Base-by-base conservation (phyloP, 2,888 invertebrate genomes). In the Rhopalosiphum nymphaeae region DNA sequence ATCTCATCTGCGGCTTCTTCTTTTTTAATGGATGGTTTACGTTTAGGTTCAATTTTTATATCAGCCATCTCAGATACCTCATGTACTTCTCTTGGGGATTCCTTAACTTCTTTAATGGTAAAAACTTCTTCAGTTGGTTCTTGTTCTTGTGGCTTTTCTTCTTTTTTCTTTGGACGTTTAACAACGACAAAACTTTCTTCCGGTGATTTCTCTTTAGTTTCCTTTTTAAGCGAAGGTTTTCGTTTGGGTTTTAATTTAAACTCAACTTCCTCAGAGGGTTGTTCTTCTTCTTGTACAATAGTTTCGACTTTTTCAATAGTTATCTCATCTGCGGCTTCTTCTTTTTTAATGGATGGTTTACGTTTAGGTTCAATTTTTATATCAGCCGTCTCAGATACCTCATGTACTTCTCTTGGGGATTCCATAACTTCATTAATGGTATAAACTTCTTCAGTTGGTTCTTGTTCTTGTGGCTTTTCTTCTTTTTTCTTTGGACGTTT, bases 121-220 rank as follows among this genome's bases (percentile, higher is more conserved):
- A 46, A 46, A 7, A 7, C 44, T 7, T 46, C 44, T 7, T 46
- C 44, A 46, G 44, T 46, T 46, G 44, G 0, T 46, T 46, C 44
- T 46, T 46, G 44, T n/a, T 91, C 78, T 4, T 94, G 94, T 61
- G 3, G 1, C 0, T 53, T 36, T 7, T 21, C 42, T 3, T 95
- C 95, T 29, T 95, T 97, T 97, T 95, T 97, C 96, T 96, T 44
- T 13, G 89, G 89, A 0, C 96, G 95, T 96, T 96, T 78, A 96
- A 96, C 96, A 96, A 96, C 96, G 94, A 96, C 96, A 94, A 96
- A 91, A 96, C 96, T 89, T 96, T 95, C 97, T 96, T 97, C 96
- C 96, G 96, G 95, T 96, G 96, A 95, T 96, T 97, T 97, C 94
- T 97, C 94, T 42, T 57, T 89, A 61, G 0, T 46, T 7, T 46